Evolutionary conservation across 92 coral and sea anemone species (phyloP).

Genomic region (Scolanthus callimorphus): DNA sequence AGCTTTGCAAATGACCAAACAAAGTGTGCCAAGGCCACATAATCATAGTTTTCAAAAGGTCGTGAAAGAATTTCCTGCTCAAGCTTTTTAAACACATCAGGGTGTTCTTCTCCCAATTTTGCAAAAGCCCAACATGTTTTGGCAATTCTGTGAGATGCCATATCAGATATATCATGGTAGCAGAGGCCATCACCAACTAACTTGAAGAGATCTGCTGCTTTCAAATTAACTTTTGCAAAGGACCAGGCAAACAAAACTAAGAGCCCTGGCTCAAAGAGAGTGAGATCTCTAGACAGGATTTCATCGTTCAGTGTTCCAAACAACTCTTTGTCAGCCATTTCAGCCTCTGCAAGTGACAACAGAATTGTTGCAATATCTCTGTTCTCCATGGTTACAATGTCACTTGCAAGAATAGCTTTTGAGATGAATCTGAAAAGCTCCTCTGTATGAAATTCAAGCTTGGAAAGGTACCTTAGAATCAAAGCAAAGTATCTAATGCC

Average conservation of each 20-base stretch:
- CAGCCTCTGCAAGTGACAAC: constrained; percentile 31
- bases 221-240: constrained; percentile 27
- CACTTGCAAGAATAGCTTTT: constrained; percentile 24
- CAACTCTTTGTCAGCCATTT: constrained; percentile 11
- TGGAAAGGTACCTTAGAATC: constrained; percentile 28
- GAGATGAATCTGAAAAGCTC: constrained; percentile 29
- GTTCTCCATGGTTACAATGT: constrained; percentile 12
- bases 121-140: constrained; percentile 38
- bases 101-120: constrained; percentile 18
- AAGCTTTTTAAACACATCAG: constrained; percentile 13
- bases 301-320: constrained; percentile 20
- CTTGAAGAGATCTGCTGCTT: constrained; percentile 22
- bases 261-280: constrained; percentile 26
- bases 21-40: constrained; percentile 20
- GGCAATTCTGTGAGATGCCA: constrained; percentile 34
- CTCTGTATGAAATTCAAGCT: constrained; percentile 17
- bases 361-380: constrained; percentile 32
- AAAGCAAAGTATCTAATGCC: constrained; percentile 23
- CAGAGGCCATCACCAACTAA: constrained; percentile 31
- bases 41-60: constrained; percentile 17
- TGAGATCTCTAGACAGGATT: constrained; percentile 9
- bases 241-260: constrained; percentile 41
- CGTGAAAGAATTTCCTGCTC: constrained; percentile 26
- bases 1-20: constrained; percentile 44
- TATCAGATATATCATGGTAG: constrained; percentile 19